Conservation (phyloP, 2,797 vertebrate species). For the Hyperoplus immaculatus region DNA sequence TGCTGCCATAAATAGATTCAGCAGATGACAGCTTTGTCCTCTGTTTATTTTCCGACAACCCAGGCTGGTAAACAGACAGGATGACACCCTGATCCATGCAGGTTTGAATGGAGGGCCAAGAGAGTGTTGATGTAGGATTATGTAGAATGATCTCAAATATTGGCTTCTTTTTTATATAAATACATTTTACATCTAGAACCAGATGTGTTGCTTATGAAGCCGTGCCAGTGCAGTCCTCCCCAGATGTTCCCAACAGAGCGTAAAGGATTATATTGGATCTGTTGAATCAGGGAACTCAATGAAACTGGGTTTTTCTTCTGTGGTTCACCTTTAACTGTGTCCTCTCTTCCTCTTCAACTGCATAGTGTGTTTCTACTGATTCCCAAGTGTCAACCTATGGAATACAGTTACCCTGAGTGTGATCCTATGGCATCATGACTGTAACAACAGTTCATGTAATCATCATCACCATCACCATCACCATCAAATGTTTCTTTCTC, state of each 20-base stretch:
- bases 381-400: neutral
- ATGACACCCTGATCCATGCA: slow-evolving; percentile 38
- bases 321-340: slow-evolving; percentile 11
- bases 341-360: too few relatives aligned
- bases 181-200: neutral
- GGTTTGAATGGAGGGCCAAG: slow-evolving; percentile 11
- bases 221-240: slow-evolving; percentile 9
- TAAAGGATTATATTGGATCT: slow-evolving; percentile 57
- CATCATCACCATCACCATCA: neutral
- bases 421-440: slow-evolving; percentile 2
- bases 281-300: slow-evolving; percentile 39
- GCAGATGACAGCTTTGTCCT: neutral
- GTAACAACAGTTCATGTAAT: neutral
- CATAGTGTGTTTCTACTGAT: slow-evolving; percentile 1
- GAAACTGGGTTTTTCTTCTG: neutral
- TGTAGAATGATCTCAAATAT: slow-evolving; percentile 13
- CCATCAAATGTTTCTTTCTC: slow-evolving; percentile 15
- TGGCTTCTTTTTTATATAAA: neutral
- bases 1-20: slow-evolving; percentile 57
- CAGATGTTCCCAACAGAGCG: slow-evolving; percentile 36
- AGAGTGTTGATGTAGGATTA: slow-evolving; percentile 25
- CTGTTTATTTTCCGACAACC: neutral
- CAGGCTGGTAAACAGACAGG: slow-evolving; percentile 19
- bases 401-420: neutral
- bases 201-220: slow-evolving; percentile 45